Percentiles rank a stretch among this genome's conserved stretches.
Evolutionary conservation across 1,140 invertebrate genomes (phyloP).

Genomic region (Drosophila melanica): DNA sequence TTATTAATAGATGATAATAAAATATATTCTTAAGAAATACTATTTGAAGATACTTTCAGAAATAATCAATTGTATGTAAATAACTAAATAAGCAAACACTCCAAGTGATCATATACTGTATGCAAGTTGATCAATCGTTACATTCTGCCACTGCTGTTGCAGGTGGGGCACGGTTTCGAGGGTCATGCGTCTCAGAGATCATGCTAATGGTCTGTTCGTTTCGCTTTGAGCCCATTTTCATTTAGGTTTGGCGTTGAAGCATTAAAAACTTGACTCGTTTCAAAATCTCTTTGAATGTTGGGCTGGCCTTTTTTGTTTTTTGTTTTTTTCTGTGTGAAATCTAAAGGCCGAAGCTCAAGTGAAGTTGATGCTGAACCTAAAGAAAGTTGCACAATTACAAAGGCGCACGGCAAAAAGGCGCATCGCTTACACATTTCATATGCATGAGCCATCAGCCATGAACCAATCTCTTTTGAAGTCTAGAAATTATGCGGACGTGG

Average conservation of each 20-base stretch:
- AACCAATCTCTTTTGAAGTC: conserved; percentile 66
- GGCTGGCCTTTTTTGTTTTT: conserved; percentile 17
- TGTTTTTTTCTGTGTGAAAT: conserved; percentile 10
- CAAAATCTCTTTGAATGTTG: conserved; percentile 30
- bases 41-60: too few species aligned
- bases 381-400: conserved; percentile 76
- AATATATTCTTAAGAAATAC: too few species aligned
- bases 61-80: too few species aligned
- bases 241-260: conserved; percentile 51
- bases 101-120: too few species aligned
- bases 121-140: too few species aligned
- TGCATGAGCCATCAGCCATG: conserved; percentile 58
- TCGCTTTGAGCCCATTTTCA: conserved; percentile 23
- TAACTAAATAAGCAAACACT: too few species aligned
- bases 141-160: neutral
- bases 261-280: conserved; percentile 51
- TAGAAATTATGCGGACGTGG: conserved; percentile 37
- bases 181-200: neutral
- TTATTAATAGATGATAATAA: too few species aligned
- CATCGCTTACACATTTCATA: conserved; percentile 59
- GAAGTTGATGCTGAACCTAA: conserved; percentile 13
- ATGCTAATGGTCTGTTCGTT: conserved; percentile 18
- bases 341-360: conserved; percentile 2
- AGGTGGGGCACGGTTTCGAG: neutral
- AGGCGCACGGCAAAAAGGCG: conserved; percentile 40